A percentile compares a stretch with the other conserved stretches of the same genome.
phyloP scores from a whole-genome alignment of 2,113 vertebrate species.

The Helogale parvula region DNA sequence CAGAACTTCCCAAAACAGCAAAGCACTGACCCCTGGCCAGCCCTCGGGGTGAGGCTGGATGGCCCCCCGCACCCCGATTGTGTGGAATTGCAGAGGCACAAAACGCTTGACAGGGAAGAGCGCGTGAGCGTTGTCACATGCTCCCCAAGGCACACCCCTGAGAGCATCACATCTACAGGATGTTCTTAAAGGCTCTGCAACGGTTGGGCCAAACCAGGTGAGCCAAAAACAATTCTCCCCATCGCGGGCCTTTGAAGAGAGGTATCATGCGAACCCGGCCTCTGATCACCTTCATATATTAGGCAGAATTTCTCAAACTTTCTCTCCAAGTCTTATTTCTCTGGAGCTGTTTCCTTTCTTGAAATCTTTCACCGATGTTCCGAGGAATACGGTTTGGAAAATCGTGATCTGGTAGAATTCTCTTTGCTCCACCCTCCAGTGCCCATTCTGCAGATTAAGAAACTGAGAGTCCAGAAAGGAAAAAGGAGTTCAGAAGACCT shows the following conservation, averaged over 20 bases:
- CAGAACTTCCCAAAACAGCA: background rate
- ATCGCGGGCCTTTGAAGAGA: background rate
- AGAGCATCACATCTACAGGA: background rate
- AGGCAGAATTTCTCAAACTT: background rate
- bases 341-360: background rate
- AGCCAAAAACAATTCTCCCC: background rate
- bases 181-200: background rate
- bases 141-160: background rate
- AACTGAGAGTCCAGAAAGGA: background rate
- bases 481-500: background rate
- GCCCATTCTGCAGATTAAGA: background rate
- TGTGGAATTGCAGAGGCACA: background rate
- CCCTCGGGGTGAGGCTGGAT: background rate
- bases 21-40: background rate
- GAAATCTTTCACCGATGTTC: background rate
- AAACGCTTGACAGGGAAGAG: background rate
- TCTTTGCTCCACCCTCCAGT: background rate
- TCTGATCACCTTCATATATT: background rate
- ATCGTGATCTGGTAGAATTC: background rate
- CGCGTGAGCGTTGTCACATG: background rate
- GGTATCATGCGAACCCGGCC: background rate
- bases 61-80: rapidly evolving
- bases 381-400: background rate
- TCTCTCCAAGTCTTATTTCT: background rate
- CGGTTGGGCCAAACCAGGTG: background rate